phyloP scores from a whole-genome alignment of 1,140 invertebrate genomes.

The Penaeus vannamei region DNA sequence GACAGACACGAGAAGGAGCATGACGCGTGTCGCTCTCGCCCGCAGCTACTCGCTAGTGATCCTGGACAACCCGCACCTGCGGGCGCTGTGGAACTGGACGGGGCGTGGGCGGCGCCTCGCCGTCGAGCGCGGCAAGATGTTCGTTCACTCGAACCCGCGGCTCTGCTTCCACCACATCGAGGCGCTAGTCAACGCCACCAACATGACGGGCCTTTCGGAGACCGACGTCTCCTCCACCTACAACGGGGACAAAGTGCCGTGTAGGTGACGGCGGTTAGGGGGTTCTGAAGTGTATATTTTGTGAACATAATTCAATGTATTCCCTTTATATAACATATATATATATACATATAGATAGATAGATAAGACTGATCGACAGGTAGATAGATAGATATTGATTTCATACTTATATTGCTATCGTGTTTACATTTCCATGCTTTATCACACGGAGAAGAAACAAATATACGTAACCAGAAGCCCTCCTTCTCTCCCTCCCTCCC shows the following conservation, averaged over 20 bases:
- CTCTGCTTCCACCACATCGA: constrained; percentile 58
- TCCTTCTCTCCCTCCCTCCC: not conserved
- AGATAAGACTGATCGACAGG: too few relatives aligned
- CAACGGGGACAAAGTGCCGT: constrained; percentile 65
- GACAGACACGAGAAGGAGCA: not conserved
- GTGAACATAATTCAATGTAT: too few relatives aligned
- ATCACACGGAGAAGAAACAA: too few relatives aligned
- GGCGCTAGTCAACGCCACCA: constrained; percentile 38
- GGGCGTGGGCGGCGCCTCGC: not conserved
- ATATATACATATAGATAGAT: too few relatives aligned
- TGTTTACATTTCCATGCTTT: too few relatives aligned
- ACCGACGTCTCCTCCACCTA: constrained; percentile 54
- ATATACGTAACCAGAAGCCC: not conserved
- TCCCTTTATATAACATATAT: too few relatives aligned
- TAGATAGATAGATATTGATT: too few relatives aligned
- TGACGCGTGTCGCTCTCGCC: not conserved
- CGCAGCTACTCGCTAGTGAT: constrained; percentile 56
- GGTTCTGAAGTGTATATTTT: too few relatives aligned
- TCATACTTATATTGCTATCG: too few relatives aligned
- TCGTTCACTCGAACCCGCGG: constrained; percentile 65
- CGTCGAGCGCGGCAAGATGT: constrained; percentile 52
- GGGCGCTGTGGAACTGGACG: constrained; percentile 44
- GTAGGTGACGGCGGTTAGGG: constrained; percentile 8
- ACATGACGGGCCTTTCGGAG: constrained; percentile 27
- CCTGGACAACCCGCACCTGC: constrained; percentile 62